Evolutionary conservation across 2,888 invertebrate species (phyloP).

Genomic region (Erannis defoliaria): DNA sequence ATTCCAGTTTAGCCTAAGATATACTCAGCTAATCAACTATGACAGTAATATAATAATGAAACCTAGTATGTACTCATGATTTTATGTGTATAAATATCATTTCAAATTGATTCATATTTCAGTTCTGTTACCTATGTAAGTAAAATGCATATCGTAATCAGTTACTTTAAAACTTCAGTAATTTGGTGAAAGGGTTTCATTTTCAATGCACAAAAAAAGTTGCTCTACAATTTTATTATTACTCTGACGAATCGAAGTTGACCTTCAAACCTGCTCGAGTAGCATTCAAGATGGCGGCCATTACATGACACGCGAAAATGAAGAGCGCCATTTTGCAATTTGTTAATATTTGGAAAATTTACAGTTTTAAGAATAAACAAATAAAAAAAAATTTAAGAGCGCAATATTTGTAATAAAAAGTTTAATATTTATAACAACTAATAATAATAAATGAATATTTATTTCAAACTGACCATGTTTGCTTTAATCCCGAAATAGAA

Average conservation of each 20-base stretch:
- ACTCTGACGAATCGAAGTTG: slow-evolving; percentile 25
- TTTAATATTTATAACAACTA: too few species aligned
- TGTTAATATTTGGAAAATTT: background rate
- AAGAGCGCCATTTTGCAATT: slow-evolving; percentile 18
- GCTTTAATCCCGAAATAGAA: too few species aligned
- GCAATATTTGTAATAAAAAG: background rate
- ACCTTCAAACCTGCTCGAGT: slow-evolving; percentile 34
- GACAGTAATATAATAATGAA: background rate
- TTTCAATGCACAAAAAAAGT: background rate
- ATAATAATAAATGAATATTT: too few species aligned
- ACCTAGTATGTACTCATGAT: background rate
- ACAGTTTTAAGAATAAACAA: too few species aligned
- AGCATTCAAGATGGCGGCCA: slow-evolving; percentile 42
- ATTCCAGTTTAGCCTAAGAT: background rate
- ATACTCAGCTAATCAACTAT: background rate
- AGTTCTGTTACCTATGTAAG: background rate
- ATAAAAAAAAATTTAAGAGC: too few species aligned
- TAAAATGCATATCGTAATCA: background rate
- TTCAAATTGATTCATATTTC: background rate
- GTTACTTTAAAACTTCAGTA: background rate
- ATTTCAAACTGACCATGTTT: too few species aligned
- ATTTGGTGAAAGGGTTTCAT: slow-evolving; percentile 2
- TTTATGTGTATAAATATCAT: background rate
- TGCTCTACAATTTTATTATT: slow-evolving; percentile 22
- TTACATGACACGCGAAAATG: slow-evolving; percentile 25